Percentiles rank a stretch among this genome's conserved stretches.
Conservation (phyloP, 1,140 invertebrate species). For the Solen grandis region DNA sequence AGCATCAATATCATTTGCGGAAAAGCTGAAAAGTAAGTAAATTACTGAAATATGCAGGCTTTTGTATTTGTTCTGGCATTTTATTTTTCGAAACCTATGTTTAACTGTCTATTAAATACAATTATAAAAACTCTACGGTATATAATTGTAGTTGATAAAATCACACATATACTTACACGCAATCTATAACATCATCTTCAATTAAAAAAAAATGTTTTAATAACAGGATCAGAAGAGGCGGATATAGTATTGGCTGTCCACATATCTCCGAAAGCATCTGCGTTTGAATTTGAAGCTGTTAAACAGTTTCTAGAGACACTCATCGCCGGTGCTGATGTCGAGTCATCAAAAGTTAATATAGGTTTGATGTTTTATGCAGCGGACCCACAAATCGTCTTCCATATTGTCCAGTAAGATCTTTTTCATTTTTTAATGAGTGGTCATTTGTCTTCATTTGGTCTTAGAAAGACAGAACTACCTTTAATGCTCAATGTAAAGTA, state of each 20-base stretch:
- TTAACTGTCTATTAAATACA: too few species aligned
- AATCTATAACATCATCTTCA: too few species aligned
- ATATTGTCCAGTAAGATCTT: conserved; percentile 61
- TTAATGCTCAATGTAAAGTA: too few species aligned
- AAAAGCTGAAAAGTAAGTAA: neutral
- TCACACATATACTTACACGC: too few species aligned
- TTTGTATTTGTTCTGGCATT: too few species aligned
- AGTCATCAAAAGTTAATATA: conserved; percentile 60
- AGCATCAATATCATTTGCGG: neutral
- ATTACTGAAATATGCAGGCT: too few species aligned
- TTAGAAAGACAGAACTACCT: neutral
- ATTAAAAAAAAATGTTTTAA: too few species aligned
- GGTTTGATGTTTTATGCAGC: conserved; percentile 57
- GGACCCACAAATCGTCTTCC: conserved; percentile 57
- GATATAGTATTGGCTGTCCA: conserved; percentile 68
- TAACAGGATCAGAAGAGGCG: conserved; percentile 41
- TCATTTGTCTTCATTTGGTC: neutral
- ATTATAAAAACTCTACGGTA: too few species aligned
- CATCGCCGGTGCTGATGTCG: conserved; percentile 58
- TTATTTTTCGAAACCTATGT: too few species aligned
- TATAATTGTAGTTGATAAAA: too few species aligned
- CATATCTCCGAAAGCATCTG: conserved; percentile 38
- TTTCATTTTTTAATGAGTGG: too few species aligned
- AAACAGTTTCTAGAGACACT: conserved; percentile 57
- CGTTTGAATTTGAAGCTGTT: conserved; percentile 47